Percentiles rank a stretch among this genome's conserved stretches.
Conservation (phyloP, 1,140 invertebrate genomes). For the Scaptomyza hsui region DNA sequence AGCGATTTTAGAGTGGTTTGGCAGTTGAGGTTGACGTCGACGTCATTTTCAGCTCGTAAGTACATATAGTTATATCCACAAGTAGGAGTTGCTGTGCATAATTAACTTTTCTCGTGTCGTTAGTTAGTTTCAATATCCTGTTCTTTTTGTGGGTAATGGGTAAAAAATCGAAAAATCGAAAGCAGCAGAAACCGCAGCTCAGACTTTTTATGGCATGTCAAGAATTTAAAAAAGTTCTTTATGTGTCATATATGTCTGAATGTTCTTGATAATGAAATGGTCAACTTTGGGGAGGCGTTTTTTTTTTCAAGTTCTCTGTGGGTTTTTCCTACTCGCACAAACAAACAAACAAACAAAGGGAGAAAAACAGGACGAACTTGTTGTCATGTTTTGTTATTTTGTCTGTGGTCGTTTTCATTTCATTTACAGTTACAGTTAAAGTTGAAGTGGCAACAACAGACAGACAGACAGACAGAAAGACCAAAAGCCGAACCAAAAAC, state of each 20-base stretch:
- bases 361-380: conserved; percentile 26
- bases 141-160: too few relatives aligned
- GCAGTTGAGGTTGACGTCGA: background rate
- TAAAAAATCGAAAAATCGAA: background rate
- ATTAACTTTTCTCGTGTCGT: background rate
- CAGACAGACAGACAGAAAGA: conserved; percentile 9
- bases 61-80: background rate
- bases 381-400: conserved; percentile 65
- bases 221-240: conserved; percentile 11
- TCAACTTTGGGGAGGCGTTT: conserved; percentile 6
- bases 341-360: conserved; percentile 5
- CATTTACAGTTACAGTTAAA: conserved; percentile 66
- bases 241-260: background rate
- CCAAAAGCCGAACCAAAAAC: conserved; percentile 15
- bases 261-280: conserved; percentile 41
- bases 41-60: background rate
- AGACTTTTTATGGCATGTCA: background rate
- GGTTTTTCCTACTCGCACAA: background rate
- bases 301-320: conserved; percentile 18
- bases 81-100: background rate
- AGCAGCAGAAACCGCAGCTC: background rate
- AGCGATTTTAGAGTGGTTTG: conserved; percentile 7
- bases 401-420: conserved; percentile 74
- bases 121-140: background rate
- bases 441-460: conserved; percentile 39